These are phyloP conservation scores for Anorthoa munda DNA, from an alignment of 2,888 invertebrate species.

Conservation along the genomic window DNA sequence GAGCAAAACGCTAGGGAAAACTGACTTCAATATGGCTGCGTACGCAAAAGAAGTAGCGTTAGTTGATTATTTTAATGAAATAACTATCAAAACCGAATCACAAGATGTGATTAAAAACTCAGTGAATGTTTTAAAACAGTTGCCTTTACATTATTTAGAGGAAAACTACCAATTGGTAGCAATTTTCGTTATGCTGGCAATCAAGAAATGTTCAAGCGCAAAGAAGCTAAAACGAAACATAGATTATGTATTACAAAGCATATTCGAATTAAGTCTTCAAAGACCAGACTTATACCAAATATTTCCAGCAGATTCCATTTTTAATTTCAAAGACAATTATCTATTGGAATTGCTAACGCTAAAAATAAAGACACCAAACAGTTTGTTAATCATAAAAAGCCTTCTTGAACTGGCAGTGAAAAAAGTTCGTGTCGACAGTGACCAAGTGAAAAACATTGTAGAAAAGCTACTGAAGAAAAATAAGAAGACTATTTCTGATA, in stretches of 20 bases:
- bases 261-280: slow-evolving; percentile 84
- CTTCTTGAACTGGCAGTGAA: slow-evolving; percentile 84
- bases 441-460: slow-evolving; percentile 83
- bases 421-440: slow-evolving; percentile 81
- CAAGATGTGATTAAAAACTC: slow-evolving; percentile 73
- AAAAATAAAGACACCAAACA: slow-evolving; percentile 81
- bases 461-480: slow-evolving; percentile 78
- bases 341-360: slow-evolving; percentile 81
- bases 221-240: slow-evolving; percentile 80
- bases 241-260: slow-evolving; percentile 79
- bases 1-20: slow-evolving; percentile 77
- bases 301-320: slow-evolving; percentile 81
- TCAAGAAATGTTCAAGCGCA: slow-evolving; percentile 80
- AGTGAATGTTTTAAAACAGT: slow-evolving; percentile 78
- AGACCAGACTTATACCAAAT: slow-evolving; percentile 85
- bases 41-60: slow-evolving; percentile 76
- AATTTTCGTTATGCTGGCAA: slow-evolving; percentile 80
- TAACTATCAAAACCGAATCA: slow-evolving; percentile 67
- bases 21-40: slow-evolving; percentile 76
- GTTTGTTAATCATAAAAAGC: slow-evolving; percentile 77
- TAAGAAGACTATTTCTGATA: slow-evolving; percentile 70
- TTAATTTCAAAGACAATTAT: slow-evolving; percentile 78
- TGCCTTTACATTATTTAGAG: slow-evolving; percentile 83
- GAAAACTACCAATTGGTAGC: slow-evolving; percentile 84
- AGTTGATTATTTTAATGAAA: slow-evolving; percentile 73